A percentile compares a stretch with the other conserved stretches of the same genome.
Conservation (phyloP, 1,140 invertebrate genomes). For the Helicoverpa zea region DNA sequence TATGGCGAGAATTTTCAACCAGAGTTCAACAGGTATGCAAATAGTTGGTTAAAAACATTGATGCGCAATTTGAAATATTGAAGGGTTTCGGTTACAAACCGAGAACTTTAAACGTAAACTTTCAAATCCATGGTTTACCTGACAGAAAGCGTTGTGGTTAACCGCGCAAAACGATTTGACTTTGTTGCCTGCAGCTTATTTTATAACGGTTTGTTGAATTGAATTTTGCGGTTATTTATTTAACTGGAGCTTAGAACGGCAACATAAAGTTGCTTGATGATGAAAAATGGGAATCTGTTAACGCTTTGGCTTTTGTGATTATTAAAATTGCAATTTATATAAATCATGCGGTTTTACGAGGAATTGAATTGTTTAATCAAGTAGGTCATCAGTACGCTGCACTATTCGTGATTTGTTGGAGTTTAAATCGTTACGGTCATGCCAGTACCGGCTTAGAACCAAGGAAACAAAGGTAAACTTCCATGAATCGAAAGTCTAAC, state of each 20-base stretch:
- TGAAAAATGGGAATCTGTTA: constrained; percentile 40
- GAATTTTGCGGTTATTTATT: constrained; percentile 86
- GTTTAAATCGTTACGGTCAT: not conserved
- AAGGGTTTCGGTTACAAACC: constrained; percentile 74
- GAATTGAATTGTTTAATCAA: not conserved
- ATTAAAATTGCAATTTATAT: constrained; percentile 40
- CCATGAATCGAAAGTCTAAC: not conserved
- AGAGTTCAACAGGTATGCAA: constrained; percentile 75
- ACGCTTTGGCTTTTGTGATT: constrained; percentile 30
- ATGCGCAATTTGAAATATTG: constrained; percentile 75
- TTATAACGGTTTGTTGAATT: constrained; percentile 85
- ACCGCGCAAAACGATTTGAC: constrained; percentile 84
- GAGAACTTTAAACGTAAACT: constrained; percentile 76
- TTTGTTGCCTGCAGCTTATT: constrained; percentile 82
- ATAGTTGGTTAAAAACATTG: constrained; percentile 65
- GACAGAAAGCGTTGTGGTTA: constrained; percentile 81
- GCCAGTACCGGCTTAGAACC: too few relatives aligned
- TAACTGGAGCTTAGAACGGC: constrained; percentile 70
- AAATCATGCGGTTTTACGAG: constrained; percentile 19
- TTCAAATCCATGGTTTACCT: constrained; percentile 80
- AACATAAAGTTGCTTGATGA: constrained; percentile 47
- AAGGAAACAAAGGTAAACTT: not conserved
- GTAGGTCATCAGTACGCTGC: not conserved
- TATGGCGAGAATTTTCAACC: constrained; percentile 39
- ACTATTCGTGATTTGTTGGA: not conserved